A percentile compares a stretch with the other conserved stretches of the same genome.
Evolutionary conservation across 37 sponge, comb jelly and placozoan species (phyloP).

Genomic region (Chondrilla cf. caribensis): DNA sequence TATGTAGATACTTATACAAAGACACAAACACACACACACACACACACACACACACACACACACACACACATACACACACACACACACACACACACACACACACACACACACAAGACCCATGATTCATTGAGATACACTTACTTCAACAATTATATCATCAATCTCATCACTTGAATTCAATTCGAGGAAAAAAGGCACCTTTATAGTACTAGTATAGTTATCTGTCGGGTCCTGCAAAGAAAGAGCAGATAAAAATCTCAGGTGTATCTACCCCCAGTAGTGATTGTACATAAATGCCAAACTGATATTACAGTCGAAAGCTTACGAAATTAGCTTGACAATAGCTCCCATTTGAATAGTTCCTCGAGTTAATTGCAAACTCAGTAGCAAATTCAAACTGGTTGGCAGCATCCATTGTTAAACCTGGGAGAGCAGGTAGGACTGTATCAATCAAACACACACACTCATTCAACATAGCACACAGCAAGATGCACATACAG

Average conservation of each 20-base stretch:
- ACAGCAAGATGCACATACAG: too few species aligned
- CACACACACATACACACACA: neutral
- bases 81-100: conserved; percentile 8
- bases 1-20: too few species aligned
- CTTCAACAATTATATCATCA: neutral
- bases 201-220: neutral
- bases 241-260: neutral
- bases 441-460: too few species aligned
- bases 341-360: too few species aligned
- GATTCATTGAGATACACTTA: too few species aligned
- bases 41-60: conserved; percentile 16
- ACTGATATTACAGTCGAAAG: too few species aligned
- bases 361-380: neutral
- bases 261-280: neutral
- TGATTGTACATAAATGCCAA: neutral
- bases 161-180: neutral
- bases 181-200: neutral
- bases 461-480: too few species aligned
- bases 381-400: conserved; percentile 12
- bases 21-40: conserved; percentile 33
- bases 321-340: neutral
- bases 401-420: neutral
- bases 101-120: neutral
- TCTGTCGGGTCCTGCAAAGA: neutral
- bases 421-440: neutral